Evolutionary conservation across 2,797 vertebrate genomes (phyloP).

Genomic region (Enteromius mattozi): DNA sequence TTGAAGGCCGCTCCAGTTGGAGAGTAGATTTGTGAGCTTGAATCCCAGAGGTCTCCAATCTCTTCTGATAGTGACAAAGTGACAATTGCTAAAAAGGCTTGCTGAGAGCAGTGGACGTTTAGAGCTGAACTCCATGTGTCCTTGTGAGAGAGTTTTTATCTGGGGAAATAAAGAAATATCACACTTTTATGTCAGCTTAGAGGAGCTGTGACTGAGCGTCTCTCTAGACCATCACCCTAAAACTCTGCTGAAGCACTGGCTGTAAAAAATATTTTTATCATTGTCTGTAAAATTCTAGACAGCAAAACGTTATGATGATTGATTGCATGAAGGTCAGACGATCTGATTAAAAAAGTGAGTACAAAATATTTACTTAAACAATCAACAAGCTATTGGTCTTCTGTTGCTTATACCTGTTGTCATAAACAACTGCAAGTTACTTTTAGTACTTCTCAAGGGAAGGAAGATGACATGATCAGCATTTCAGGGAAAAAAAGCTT

Average conservation of each 20-base stretch:
- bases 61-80: constrained; percentile 72
- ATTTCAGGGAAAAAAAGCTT: constrained; percentile 3
- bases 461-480: neutral
- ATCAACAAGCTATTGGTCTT: neutral
- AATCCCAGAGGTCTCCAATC: constrained; percentile 1
- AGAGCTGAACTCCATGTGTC: neutral
- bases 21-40: neutral
- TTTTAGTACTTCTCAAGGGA: neutral
- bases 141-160: constrained; percentile 8
- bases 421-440: neutral
- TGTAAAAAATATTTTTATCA: constrained; percentile 23
- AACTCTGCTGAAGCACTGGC: neutral
- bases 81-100: constrained; percentile 68
- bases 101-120: constrained; percentile 52
- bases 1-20: neutral
- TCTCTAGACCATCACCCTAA: neutral
- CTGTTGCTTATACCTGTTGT: neutral
- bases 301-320: constrained; percentile 5
- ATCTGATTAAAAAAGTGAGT: neutral
- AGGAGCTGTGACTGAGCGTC: constrained; percentile 8
- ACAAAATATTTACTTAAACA: neutral
- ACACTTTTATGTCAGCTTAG: constrained; percentile 43
- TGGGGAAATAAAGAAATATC: constrained; percentile 38
- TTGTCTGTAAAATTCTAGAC: neutral
- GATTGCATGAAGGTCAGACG: neutral